These are phyloP conservation scores for Pholis gunnellus DNA, from an alignment of 2,113 vertebrate genomes.

Conservation along the genomic window DNA sequence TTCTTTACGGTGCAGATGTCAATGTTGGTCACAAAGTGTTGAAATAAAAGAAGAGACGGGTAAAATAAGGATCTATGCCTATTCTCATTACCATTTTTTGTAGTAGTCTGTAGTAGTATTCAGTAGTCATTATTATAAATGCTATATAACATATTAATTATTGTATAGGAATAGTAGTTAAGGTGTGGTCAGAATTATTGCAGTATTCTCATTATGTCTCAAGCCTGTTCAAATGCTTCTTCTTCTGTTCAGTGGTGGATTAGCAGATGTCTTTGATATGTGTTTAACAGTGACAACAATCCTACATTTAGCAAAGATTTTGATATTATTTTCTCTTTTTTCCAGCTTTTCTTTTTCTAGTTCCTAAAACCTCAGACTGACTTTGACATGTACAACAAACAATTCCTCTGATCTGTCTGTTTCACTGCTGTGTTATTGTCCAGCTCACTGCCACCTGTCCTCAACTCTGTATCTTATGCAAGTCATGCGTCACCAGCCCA, in stretches of 20 bases:
- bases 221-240: background rate
- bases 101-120: background rate
- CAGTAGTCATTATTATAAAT: background rate
- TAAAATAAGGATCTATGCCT: background rate
- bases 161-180: background rate
- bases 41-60: background rate
- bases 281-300: background rate
- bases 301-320: constrained; percentile 2
- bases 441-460: constrained; percentile 28
- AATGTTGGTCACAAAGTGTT: constrained; percentile 26
- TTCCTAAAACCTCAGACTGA: background rate
- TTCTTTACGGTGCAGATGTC: constrained; percentile 22
- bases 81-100: background rate
- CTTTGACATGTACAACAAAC: constrained; percentile 10
- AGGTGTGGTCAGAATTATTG: background rate
- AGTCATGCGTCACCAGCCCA: constrained; percentile 35
- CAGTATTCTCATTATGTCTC: background rate
- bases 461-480: constrained; percentile 37
- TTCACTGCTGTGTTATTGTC: constrained; percentile 7
- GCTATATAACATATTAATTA: background rate
- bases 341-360: background rate
- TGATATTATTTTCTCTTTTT: background rate
- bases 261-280: background rate
- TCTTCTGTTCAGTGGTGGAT: background rate
- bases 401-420: constrained; percentile 13